Conservation (phyloP, 2,888 invertebrate species). For the Hirtodrosophila confusa region DNA sequence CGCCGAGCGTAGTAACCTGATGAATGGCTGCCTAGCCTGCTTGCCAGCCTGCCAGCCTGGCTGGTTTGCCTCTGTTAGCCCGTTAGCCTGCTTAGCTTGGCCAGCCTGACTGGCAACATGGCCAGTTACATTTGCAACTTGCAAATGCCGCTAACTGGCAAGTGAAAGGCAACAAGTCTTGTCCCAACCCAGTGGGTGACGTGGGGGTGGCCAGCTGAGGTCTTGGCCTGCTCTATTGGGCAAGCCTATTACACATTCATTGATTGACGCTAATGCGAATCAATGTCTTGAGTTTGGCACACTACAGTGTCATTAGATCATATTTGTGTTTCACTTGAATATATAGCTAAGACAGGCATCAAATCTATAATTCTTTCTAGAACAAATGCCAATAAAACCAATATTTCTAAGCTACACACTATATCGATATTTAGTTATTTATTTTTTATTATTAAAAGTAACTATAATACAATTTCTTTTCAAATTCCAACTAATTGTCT, state of each 20-base stretch:
- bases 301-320: not conserved
- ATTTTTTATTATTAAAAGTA: too few relatives aligned
- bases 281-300: conserved; percentile 8
- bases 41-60: conserved; percentile 11
- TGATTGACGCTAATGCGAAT: conserved; percentile 27
- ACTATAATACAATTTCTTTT: too few relatives aligned
- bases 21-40: conserved; percentile 54
- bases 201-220: conserved; percentile 28
- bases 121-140: conserved; percentile 44
- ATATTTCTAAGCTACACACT: too few relatives aligned
- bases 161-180: conserved; percentile 58
- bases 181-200: conserved; percentile 13
- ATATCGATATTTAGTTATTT: too few relatives aligned
- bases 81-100: not conserved
- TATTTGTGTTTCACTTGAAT: not conserved
- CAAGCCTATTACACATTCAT: conserved; percentile 23
- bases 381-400: too few relatives aligned
- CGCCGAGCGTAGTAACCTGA: conserved; percentile 49
- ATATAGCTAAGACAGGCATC: too few relatives aligned
- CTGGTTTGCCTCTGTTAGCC: not conserved
- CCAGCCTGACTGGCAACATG: conserved; percentile 20
- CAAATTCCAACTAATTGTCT: too few relatives aligned
- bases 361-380: too few relatives aligned
- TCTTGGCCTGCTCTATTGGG: conserved; percentile 28
- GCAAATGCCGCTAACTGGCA: conserved; percentile 22